These are phyloP conservation scores for Micronycteris hirsuta DNA, from an alignment of 2,113 vertebrate species.

Conservation along the genomic window DNA sequence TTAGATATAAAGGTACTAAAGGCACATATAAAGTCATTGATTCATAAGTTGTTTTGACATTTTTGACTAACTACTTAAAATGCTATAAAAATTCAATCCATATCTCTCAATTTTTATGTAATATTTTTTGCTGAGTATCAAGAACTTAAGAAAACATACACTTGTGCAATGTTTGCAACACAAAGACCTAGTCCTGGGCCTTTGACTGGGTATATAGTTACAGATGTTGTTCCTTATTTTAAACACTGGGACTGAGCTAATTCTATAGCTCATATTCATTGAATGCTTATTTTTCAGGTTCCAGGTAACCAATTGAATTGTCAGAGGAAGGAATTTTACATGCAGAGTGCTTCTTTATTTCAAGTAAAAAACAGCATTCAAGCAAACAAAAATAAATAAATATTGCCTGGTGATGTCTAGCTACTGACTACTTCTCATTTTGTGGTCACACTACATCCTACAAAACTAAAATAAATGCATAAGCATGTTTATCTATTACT, in stretches of 20 bases:
- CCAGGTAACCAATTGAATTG: neutral
- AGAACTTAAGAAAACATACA: neutral
- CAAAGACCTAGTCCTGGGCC: neutral
- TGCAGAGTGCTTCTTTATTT: neutral
- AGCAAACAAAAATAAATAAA: neutral
- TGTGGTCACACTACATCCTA: conserved; percentile 51
- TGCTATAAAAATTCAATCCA: neutral
- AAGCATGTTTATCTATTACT: neutral
- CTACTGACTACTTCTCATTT: neutral
- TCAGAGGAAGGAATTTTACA: neutral
- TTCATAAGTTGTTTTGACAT: neutral
- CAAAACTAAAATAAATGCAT: neutral
- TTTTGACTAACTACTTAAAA: neutral
- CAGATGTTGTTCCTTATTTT: neutral
- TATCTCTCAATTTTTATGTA: conserved; percentile 32
- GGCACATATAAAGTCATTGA: neutral
- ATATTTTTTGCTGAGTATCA: conserved; percentile 38
- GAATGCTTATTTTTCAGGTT: neutral
- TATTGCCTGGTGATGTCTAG: neutral
- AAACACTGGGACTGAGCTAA: neutral
- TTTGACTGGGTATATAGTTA: conserved; percentile 16
- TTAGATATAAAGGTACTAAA: neutral
- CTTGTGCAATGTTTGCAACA: neutral
- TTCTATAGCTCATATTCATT: neutral
- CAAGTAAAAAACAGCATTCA: neutral